Percentiles rank a stretch among this genome's conserved stretches.
These are phyloP conservation scores for Oceanodroma tethys DNA, from an alignment of 2,113 vertebrate species.

Conservation along the genomic window DNA sequence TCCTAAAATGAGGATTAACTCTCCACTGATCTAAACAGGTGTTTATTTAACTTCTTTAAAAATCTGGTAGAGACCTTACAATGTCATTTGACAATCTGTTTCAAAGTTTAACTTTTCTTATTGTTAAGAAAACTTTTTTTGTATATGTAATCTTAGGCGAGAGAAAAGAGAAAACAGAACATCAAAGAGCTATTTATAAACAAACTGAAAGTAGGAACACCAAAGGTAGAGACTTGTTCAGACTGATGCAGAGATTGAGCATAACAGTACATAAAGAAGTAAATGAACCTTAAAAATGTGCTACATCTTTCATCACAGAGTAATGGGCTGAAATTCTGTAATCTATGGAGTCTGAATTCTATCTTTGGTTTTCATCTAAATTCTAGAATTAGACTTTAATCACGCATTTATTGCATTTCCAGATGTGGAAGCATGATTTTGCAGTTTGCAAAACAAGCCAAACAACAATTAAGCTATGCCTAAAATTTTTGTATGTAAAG, in stretches of 20 bases:
- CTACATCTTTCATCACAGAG: background rate
- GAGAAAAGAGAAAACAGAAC: background rate
- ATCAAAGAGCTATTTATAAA: background rate
- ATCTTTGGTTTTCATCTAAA: background rate
- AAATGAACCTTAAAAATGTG: conserved; percentile 26
- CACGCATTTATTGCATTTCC: background rate
- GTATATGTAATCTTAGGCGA: background rate
- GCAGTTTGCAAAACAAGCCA: background rate
- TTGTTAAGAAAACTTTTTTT: background rate
- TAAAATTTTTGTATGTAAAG: background rate
- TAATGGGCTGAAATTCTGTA: background rate
- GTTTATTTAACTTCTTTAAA: background rate
- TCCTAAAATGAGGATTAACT: background rate
- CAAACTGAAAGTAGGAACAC: background rate
- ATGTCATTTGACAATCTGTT: background rate
- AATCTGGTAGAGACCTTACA: background rate
- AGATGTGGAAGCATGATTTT: background rate
- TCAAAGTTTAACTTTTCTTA: background rate
- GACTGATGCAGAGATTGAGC: background rate
- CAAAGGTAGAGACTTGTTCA: background rate
- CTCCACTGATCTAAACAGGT: background rate
- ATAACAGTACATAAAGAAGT: background rate
- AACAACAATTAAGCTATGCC: background rate
- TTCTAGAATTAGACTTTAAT: background rate
- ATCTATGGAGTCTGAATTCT: background rate